Evolutionary conservation across 2,113 vertebrate species (phyloP).

Genomic region (Sisor rabdophorus): DNA sequence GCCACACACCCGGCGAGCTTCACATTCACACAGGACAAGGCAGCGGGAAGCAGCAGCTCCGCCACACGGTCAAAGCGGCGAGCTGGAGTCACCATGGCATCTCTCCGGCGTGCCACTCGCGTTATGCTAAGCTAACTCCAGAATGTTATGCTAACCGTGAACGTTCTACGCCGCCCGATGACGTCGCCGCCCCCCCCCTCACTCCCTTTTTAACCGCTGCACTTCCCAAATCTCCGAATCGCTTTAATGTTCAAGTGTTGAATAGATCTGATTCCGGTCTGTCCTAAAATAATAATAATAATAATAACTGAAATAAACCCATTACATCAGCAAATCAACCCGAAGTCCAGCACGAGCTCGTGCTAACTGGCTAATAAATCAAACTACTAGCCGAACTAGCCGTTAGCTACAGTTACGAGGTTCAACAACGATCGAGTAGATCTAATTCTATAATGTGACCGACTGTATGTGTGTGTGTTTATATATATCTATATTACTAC

Average conservation of each 20-base stretch:
- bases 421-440: neutral
- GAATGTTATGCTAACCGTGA: conserved; percentile 7
- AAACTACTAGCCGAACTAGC: conserved; percentile 6
- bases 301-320: too few relatives aligned
- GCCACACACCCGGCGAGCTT: conserved; percentile 16
- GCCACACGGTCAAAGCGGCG: conserved; percentile 36
- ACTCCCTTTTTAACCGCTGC: neutral
- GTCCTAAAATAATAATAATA: neutral
- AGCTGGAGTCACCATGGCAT: conserved; percentile 56
- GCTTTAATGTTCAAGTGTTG: neutral
- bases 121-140: neutral
- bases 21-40: conserved; percentile 5
- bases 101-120: conserved; percentile 41
- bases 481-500: too few relatives aligned
- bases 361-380: conserved; percentile 19
- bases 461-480: too few relatives aligned
- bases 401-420: neutral
- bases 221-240: neutral
- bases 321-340: too few relatives aligned
- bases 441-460: neutral
- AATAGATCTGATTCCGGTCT: neutral
- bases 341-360: neutral
- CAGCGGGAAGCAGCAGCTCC: conserved; percentile 30
- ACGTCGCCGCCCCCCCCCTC: conserved; percentile 3
- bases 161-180: conserved; percentile 5